These are phyloP conservation scores for Penaeus chinensis DNA, from an alignment of 1,140 invertebrate species.

Conservation along the genomic window DNA sequence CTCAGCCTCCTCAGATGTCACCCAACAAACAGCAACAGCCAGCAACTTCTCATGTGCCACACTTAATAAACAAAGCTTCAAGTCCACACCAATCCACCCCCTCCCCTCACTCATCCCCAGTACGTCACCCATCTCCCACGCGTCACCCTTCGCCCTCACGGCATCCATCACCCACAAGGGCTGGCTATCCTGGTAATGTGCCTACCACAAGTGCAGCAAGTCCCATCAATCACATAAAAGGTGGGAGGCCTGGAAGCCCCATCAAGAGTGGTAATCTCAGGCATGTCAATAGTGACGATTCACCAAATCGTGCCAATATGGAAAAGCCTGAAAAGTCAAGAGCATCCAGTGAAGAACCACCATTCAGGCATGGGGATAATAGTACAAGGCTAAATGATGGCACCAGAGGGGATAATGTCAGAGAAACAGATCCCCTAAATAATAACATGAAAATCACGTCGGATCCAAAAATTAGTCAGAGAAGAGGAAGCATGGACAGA, in stretches of 20 bases:
- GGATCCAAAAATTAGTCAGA: slow-evolving; percentile 18
- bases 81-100: slow-evolving; percentile 37
- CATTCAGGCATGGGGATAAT: slow-evolving; percentile 16
- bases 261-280: slow-evolving; percentile 29
- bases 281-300: slow-evolving; percentile 28
- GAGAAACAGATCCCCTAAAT: slow-evolving; percentile 24
- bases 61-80: slow-evolving; percentile 39
- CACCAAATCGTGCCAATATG: slow-evolving; percentile 1
- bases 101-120: slow-evolving; percentile 40
- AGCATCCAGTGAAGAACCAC: slow-evolving; percentile 25
- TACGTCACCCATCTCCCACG: slow-evolving; percentile 48
- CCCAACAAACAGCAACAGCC: slow-evolving; percentile 36
- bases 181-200: neutral
- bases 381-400: slow-evolving; percentile 31
- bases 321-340: slow-evolving; percentile 19
- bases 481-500: slow-evolving; percentile 28
- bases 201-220: slow-evolving; percentile 1
- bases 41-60: slow-evolving; percentile 38
- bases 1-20: slow-evolving; percentile 38
- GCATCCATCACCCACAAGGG: slow-evolving; percentile 20
- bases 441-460: slow-evolving; percentile 12
- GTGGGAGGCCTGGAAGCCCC: slow-evolving; percentile 35
- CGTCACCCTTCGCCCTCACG: slow-evolving; percentile 39
- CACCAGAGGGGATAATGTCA: slow-evolving; percentile 10
- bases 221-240: slow-evolving; percentile 13